A percentile compares a stretch with the other conserved stretches of the same genome.
Evolutionary conservation across 2,113 vertebrate species (phyloP).

Genomic region (Sylvia atricapilla): DNA sequence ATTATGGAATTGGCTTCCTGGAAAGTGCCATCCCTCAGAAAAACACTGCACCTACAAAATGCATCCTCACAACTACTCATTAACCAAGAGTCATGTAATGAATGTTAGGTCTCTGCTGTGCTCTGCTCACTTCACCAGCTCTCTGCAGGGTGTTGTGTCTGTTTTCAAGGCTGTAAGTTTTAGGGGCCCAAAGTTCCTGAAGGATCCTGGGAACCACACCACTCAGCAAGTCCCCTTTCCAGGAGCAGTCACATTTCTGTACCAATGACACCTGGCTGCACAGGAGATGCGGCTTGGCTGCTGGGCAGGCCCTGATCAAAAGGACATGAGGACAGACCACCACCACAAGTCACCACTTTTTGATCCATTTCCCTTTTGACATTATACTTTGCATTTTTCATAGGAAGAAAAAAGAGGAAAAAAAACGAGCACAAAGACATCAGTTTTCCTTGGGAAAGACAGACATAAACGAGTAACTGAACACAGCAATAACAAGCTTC

Average conservation of each 20-base stretch:
- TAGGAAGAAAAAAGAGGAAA: not conserved
- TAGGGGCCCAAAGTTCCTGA: not conserved
- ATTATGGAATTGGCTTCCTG: not conserved
- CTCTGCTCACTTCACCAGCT: not conserved
- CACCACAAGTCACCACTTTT: not conserved
- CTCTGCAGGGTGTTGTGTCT: not conserved
- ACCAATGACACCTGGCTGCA: not conserved
- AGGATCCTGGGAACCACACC: not conserved
- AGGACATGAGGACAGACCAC: not conserved
- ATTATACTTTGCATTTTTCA: not conserved
- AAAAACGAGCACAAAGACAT: not conserved
- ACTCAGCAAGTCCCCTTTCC: not conserved
- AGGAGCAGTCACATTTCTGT: not conserved
- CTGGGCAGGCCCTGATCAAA: not conserved
- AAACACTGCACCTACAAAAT: not conserved
- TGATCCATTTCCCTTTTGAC: not conserved
- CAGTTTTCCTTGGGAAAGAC: not conserved
- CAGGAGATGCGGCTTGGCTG: not conserved
- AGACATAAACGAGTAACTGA: not conserved
- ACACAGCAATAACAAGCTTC: not conserved
- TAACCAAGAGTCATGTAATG: fast-evolving
- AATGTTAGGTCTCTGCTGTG: not conserved
- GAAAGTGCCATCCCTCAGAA: not conserved
- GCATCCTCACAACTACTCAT: fast-evolving
- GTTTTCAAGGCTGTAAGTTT: not conserved